A percentile compares a stretch with the other conserved stretches of the same genome.
phyloP scores from a whole-genome alignment of 2,113 vertebrate species.

The Podilymbus podiceps region DNA sequence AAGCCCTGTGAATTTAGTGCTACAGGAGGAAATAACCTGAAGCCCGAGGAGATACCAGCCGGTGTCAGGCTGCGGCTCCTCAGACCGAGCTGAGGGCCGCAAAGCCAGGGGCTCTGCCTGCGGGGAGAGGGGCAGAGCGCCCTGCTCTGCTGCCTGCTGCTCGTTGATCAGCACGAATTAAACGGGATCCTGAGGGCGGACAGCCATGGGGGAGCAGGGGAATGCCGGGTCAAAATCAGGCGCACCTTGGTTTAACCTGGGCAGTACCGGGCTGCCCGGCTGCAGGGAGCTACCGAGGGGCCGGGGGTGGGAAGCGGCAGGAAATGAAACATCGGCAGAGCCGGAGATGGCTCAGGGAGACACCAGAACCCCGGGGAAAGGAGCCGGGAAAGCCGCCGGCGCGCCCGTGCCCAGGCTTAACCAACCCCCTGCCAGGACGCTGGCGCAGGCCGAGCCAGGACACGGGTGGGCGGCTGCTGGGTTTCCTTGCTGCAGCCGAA shows the following conservation, averaged over 20 bases:
- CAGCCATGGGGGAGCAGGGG: neutral
- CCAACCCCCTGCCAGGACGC: neutral
- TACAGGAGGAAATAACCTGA: neutral
- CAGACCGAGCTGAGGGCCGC: neutral
- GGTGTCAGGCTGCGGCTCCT: neutral
- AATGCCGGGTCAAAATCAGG: neutral
- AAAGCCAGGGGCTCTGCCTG: neutral
- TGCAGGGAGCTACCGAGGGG: neutral
- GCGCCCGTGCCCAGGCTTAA: neutral
- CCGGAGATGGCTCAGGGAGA: neutral
- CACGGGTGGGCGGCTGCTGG: neutral
- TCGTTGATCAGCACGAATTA: neutral
- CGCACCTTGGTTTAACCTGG: neutral
- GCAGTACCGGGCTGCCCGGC: neutral
- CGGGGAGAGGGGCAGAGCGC: rapidly evolving
- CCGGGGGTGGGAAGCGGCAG: neutral
- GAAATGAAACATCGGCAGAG: neutral
- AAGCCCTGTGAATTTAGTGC: neutral
- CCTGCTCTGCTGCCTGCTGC: neutral
- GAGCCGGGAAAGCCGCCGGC: neutral
- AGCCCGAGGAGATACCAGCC: neutral
- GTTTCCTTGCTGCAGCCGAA: neutral
- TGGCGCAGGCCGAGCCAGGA: too few species aligned
- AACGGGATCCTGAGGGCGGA: neutral
- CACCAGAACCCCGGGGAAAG: neutral